Conservation (phyloP, 2,113 vertebrate species). For the Todiramphus saurophagus region DNA sequence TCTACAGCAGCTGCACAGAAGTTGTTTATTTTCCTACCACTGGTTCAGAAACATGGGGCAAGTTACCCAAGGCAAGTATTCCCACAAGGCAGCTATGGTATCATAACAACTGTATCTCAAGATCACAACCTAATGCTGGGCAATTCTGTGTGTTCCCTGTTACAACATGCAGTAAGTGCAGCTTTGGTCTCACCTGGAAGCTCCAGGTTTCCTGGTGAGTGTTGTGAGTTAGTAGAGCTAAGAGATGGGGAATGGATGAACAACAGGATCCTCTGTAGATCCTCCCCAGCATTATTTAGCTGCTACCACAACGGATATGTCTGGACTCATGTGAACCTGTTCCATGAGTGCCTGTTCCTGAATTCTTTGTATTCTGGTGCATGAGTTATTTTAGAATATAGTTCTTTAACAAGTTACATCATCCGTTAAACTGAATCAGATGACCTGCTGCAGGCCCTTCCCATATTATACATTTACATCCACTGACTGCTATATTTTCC, state of each 20-base stretch:
- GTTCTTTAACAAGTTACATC: background rate
- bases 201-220: background rate
- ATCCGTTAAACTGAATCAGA: background rate
- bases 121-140: too few relatives aligned
- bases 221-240: background rate
- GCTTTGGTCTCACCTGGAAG: background rate
- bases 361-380: background rate
- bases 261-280: background rate
- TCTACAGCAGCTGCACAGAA: background rate
- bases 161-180: rapidly evolving
- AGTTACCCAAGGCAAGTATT: background rate
- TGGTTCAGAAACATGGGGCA: background rate
- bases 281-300: background rate
- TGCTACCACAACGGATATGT: background rate
- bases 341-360: background rate
- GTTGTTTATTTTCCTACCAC: background rate
- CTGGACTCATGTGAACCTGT: background rate
- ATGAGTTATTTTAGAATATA: background rate
- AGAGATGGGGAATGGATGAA: background rate
- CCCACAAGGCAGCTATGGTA: rapidly evolving
- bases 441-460: background rate
- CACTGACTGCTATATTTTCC: background rate
- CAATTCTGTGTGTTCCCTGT: rapidly evolving
- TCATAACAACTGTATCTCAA: background rate
- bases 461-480: background rate